Conservation (phyloP, 1,140 invertebrate species). For the Meloidogyne exigua region DNA sequence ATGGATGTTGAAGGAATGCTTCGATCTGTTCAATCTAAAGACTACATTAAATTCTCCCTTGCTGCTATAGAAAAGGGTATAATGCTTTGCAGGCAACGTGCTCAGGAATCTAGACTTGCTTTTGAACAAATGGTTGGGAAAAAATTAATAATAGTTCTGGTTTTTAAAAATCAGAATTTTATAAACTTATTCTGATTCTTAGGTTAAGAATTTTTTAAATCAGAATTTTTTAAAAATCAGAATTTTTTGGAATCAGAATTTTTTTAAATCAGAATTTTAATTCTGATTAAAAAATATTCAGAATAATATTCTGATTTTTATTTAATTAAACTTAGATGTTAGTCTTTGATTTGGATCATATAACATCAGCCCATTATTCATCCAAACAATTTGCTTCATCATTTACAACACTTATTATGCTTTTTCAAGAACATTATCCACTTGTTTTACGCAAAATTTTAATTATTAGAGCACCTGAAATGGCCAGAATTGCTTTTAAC, state of each 20-base stretch:
- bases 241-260: neutral
- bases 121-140: slow-evolving; percentile 59
- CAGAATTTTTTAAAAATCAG: neutral
- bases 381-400: slow-evolving; percentile 63
- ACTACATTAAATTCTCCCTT: slow-evolving; percentile 63
- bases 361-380: slow-evolving; percentile 59
- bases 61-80: slow-evolving; percentile 63
- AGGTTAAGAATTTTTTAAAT: neutral
- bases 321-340: slow-evolving; percentile 48
- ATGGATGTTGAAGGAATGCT: slow-evolving; percentile 63
- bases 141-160: neutral
- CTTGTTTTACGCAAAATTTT: slow-evolving; percentile 59
- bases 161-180: neutral
- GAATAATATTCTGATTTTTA: neutral
- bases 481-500: slow-evolving; percentile 60
- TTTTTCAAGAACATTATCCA: slow-evolving; percentile 63
- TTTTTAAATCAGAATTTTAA: neutral
- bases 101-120: slow-evolving; percentile 56
- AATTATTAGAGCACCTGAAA: slow-evolving; percentile 62
- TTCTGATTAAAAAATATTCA: neutral
- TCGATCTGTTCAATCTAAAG: slow-evolving; percentile 56
- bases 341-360: slow-evolving; percentile 63
- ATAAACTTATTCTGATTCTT: neutral
- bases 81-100: slow-evolving; percentile 53
- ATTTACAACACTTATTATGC: slow-evolving; percentile 59